Base-by-base conservation (phyloP, 2,888 invertebrate genomes). In the Crocallis elinguaria region DNA sequence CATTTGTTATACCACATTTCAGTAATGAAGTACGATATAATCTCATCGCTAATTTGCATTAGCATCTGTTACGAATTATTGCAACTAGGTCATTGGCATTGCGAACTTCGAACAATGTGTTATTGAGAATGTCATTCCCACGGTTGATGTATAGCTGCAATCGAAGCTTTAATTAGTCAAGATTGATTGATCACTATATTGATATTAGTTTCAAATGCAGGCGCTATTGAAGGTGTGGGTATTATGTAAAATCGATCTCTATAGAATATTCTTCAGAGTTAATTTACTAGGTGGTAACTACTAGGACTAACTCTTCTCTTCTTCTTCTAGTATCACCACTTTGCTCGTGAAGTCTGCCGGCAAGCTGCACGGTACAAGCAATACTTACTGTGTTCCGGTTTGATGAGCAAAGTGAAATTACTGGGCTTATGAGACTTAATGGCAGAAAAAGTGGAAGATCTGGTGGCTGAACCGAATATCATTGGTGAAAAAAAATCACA, bases 71-170 rank as follows among this genome's bases (percentile, higher is more conserved):
- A 44, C 49, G 39, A 41, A 54, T 49, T 57, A 52, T 42, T 35
- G 43, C 25, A 57, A 45, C 56, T 64, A 41, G 64, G 60, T 61
- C 60, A 61, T 49, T 60, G 63, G 43, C 54, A 49, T 53, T 55
- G 60, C 42, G 36, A 49, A 53, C 43, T 33, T 30, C 54, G 52
- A 30, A 46, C 46, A 37, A 48, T 48, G 46, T 27, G 17, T 45
- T 52, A 46, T 42, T 42, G 51, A 45, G 42, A 25, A 48, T 36
- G 37, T 32, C 19, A 41, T 35, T 48, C 48, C 37, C 48, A 49
- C 52, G 46, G 41, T 23, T 48, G 42, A 43, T 30, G 38, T 48
- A 38, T 36, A n/a, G 21, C 23, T 17, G 33, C 23, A 32, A 25
- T n/a, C 21, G 37, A 27, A 32, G 36, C 49, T 49, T 49, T 55